Evolutionary conservation across 2,113 vertebrate species (phyloP), one percentile per base, ranked within the genome.

Genomic region (Turnix velox): DNA sequence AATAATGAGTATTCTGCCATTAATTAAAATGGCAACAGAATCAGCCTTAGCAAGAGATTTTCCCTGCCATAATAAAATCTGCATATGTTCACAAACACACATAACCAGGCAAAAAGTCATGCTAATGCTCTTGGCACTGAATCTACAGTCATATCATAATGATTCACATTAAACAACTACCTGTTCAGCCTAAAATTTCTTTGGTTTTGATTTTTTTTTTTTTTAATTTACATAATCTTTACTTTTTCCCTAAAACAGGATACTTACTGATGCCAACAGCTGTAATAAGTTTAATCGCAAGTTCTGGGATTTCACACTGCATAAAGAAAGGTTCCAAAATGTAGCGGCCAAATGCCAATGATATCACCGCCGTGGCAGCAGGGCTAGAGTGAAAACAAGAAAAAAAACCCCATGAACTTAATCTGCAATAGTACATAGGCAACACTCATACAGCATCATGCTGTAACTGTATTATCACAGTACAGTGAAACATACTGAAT

Each of bases 311-410:
- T 69, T 96, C 97, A 96, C 99, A 99, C 6, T 99, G 98, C 98
- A 99, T 98, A 93, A 99, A 99, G 88, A 99, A 98, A 37, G 99
- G 99, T 67, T 99, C 98, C 97, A 99, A 96, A 91, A 99, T 98
- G 93, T 99, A 99, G 22, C 97, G 98, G 84, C 99, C 99, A 97
- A 99, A 99, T 20, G 99, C 99, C 96, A 99, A 89, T 8, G 99
- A 98, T 96, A 99, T 98, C 95, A 99, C 99, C 63, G 99, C 99
- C 80, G 98, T 97, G 14, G 96, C 98, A 96, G 98, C 98, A 92
- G 99, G 99, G 79, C 99, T 99, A 67, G 51, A 76, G 93, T 35
- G 75, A 49, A 92, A 20, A 85, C 71, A 73, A 94, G 63, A 77
- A 63, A 13, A 55, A 71, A 13, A 92, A 49, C 37, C 45, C 23